Base-by-base conservation (phyloP, 64 coral and sea anemone genomes). In the Pocillopora damicornis region DNA sequence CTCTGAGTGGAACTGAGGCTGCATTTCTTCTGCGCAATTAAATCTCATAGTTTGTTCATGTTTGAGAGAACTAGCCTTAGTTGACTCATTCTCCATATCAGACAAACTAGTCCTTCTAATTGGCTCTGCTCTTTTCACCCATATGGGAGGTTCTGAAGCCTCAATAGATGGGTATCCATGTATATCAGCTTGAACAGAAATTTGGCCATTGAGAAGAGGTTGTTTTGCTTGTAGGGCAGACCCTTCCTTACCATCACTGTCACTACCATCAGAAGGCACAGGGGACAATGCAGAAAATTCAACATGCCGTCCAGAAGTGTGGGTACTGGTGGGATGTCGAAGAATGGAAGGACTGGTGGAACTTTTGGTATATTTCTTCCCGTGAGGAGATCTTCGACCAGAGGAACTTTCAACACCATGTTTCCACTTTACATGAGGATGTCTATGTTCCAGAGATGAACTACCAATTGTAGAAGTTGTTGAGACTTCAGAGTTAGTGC, bases 251-350 rank as follows among this genome's bases (percentile, higher is more conserved):
- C 76, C 88, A 38, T 96, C 94, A 58, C 86, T 90, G 82, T 93
- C 92, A 83, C 94, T 96, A 35, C 91, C 92, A 63, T 96, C 94
- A 13, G 94, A 96, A 6, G 94, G 94, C 1, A 96, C 94, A 5
- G 94, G 94, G 10, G 94, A 96, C 20, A 96, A 74, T 9, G 94
- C 94, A 22, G 94, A 90, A 25, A 96, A 96, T 83, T 96, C 94
- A 75, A 96, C 91, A 93, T 96, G 94, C 14, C 94, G 90, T 74
- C 94, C 91, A 57, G 94, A 93, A 9, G 88, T 64, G 76, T 93
- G 84, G 9, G 82, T 26, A 15, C 91, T 88, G 69, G 88, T 76
- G 18, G 91, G 69, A 42, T 96, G 94, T 4, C 94, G 87, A 22
- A 96, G 72, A 59, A 96, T 93, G 20, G 91, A 96, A 6, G 94